Evolutionary conservation across 2,797 vertebrate genomes (phyloP).

Genomic region (Sphenodon punctatus): DNA sequence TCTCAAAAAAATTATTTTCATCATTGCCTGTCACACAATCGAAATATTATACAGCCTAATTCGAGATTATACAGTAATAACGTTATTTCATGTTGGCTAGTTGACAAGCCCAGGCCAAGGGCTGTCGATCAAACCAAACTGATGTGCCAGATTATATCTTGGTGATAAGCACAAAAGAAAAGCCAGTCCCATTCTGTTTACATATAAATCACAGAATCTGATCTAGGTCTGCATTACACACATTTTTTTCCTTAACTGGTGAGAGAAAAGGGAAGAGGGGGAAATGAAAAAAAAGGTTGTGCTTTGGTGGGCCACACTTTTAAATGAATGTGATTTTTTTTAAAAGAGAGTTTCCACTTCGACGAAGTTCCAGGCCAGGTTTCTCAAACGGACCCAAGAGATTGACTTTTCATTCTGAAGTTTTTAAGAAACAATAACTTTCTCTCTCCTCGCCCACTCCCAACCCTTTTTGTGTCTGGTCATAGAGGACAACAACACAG

Average conservation of each 20-base stretch:
- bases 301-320: neutral
- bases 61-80: slow-evolving; percentile 74
- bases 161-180: slow-evolving; percentile 63
- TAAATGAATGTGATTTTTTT: neutral
- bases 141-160: slow-evolving; percentile 76
- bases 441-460: neutral
- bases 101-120: slow-evolving; percentile 72
- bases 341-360: neutral
- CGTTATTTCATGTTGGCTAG: slow-evolving; percentile 74
- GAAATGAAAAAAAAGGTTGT: neutral
- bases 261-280: neutral
- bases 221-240: slow-evolving; percentile 19
- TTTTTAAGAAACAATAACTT: slow-evolving; percentile 4
- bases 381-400: neutral
- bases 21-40: slow-evolving; percentile 66
- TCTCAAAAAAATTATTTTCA: slow-evolving; percentile 74
- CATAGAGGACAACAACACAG: accelerated
- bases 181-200: slow-evolving; percentile 71
- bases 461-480: neutral
- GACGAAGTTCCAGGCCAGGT: neutral
- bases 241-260: slow-evolving; percentile 17
- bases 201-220: slow-evolving; percentile 66
- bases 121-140: slow-evolving; percentile 77
- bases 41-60: slow-evolving; percentile 74
- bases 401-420: neutral